Evolutionary conservation across 2,888 invertebrate genomes (phyloP).

Genomic region (Drosophila picticornis): DNA sequence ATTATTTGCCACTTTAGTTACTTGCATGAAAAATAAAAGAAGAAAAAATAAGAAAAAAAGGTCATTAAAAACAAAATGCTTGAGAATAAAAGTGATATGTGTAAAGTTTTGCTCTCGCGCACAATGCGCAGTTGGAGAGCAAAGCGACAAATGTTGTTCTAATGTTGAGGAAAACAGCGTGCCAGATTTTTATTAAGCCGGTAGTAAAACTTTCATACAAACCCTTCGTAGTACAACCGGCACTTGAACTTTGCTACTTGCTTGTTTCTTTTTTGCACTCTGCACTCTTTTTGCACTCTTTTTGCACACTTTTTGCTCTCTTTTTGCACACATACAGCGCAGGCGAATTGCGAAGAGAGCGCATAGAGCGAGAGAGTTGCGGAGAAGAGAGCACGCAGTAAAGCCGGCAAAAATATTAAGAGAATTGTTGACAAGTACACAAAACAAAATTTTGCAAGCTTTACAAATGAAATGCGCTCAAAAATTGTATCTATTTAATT

Average conservation of each 20-base stretch:
- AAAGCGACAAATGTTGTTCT: slow-evolving; percentile 74
- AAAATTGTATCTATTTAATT: neutral
- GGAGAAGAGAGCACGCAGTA: slow-evolving; percentile 29
- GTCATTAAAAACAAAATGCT: neutral
- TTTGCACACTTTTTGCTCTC: slow-evolving; percentile 22
- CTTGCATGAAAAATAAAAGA: slow-evolving; percentile 42
- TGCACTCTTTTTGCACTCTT: slow-evolving; percentile 1
- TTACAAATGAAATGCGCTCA: slow-evolving; percentile 13
- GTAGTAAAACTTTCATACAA: slow-evolving; percentile 24
- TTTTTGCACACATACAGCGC: slow-evolving; percentile 53
- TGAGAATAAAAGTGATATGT: slow-evolving; percentile 17
- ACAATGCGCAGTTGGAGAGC: neutral
- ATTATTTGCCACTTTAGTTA: slow-evolving; percentile 60
- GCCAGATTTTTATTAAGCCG: slow-evolving; percentile 36
- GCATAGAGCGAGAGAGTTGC: neutral
- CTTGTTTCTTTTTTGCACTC: slow-evolving; percentile 7
- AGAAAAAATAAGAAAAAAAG: neutral
- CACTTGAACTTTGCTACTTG: slow-evolving; percentile 56
- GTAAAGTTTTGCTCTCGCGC: slow-evolving; percentile 19
- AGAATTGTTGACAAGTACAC: slow-evolving; percentile 11
- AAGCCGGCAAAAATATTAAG: slow-evolving; percentile 60
- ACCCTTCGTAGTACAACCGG: slow-evolving; percentile 59
- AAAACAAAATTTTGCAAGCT: slow-evolving; percentile 5
- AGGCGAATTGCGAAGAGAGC: slow-evolving; percentile 58
- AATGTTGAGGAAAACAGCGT: slow-evolving; percentile 43